Conservation (phyloP, 1,140 invertebrate species). For the Stegodyphus mimosarum region DNA sequence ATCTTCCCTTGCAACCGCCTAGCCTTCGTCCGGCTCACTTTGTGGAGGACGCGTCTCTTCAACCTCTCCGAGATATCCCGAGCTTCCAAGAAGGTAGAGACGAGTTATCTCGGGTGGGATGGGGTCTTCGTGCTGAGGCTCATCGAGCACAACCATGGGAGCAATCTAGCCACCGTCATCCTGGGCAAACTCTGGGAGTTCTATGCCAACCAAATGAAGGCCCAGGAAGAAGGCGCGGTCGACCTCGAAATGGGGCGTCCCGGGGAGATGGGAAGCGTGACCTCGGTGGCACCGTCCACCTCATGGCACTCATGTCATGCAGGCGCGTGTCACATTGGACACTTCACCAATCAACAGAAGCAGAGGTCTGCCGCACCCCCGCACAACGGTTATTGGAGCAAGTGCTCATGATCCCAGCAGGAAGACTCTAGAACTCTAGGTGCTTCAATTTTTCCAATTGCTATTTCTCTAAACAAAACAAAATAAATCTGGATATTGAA, state of each 20-base stretch:
- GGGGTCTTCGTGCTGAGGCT: constrained; percentile 68
- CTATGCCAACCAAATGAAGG: constrained; percentile 66
- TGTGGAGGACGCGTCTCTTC: constrained; percentile 67
- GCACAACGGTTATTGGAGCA: constrained; percentile 65
- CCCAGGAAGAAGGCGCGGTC: constrained; percentile 63
- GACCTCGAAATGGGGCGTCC: constrained; percentile 53
- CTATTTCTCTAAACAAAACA: constrained; percentile 31
- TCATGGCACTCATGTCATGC: constrained; percentile 65
- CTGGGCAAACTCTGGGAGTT: constrained; percentile 65
- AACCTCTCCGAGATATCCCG: constrained; percentile 66
- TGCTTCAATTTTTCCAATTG: constrained; percentile 51
- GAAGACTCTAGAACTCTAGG: constrained; percentile 15
- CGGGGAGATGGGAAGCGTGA: constrained; percentile 56
- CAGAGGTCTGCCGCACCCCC: constrained; percentile 31
- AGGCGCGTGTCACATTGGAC: constrained; percentile 63
- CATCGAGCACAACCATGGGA: constrained; percentile 69
- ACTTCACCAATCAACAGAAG: constrained; percentile 60
- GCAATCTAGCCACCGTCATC: constrained; percentile 67
- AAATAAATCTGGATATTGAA: constrained; percentile 9
- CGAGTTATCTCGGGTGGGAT: constrained; percentile 68
- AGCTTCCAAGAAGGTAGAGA: constrained; percentile 66
- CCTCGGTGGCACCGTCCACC: constrained; percentile 63
- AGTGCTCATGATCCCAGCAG: constrained; percentile 62
- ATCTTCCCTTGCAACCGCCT: constrained; percentile 66
- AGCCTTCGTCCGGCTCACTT: constrained; percentile 67